phyloP scores from a whole-genome alignment of 2,888 invertebrate species.

The Oligia fasciuncula region DNA sequence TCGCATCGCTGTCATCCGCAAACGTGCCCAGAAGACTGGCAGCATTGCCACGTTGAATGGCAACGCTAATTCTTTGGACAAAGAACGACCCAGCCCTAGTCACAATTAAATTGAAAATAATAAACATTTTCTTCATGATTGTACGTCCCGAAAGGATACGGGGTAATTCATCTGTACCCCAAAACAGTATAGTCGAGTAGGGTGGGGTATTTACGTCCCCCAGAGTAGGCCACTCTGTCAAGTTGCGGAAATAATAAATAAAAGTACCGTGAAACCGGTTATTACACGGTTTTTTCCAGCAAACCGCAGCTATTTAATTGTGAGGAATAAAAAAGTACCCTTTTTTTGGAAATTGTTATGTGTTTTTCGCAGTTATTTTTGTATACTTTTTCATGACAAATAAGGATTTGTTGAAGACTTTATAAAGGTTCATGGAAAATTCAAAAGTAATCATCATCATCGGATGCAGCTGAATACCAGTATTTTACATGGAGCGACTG shows the following conservation, averaged over 20 bases:
- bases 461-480: too few species aligned
- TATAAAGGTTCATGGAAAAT: not conserved
- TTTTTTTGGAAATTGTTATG: not conserved
- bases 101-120: conserved; percentile 16
- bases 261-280: conserved; percentile 64
- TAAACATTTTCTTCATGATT: conserved; percentile 51
- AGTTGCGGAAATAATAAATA: conserved; percentile 70
- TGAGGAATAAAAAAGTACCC: conserved; percentile 22
- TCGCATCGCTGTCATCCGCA: too few species aligned
- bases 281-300: conserved; percentile 50
- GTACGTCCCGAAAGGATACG: conserved; percentile 56
- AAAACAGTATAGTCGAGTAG: conserved; percentile 46
- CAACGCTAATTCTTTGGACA: too few species aligned
- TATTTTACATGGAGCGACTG: too few species aligned
- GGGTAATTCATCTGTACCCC: conserved; percentile 60
- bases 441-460: too few species aligned
- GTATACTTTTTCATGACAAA: not conserved
- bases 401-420: not conserved
- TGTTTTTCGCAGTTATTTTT: not conserved
- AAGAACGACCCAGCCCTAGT: too few species aligned
- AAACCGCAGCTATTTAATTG: conserved; percentile 56
- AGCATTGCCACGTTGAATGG: too few species aligned
- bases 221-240: conserved; percentile 53
- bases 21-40: too few species aligned
- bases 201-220: conserved; percentile 59